These are phyloP conservation scores for Antheraea mylitta DNA, from an alignment of 1,140 invertebrate species.

Conservation along the genomic window DNA sequence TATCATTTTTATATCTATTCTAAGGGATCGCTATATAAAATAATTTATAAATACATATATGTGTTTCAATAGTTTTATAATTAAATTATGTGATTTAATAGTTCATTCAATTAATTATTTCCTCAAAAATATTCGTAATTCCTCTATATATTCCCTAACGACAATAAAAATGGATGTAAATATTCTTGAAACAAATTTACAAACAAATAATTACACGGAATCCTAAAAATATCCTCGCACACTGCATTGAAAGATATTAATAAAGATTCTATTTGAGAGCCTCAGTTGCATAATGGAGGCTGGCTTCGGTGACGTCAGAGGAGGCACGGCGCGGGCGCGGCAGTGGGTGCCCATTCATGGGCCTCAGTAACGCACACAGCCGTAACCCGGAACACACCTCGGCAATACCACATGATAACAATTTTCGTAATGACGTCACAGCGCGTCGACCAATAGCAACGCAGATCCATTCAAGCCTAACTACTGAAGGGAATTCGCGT, in stretches of 20 bases:
- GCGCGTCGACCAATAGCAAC: slow-evolving; percentile 56
- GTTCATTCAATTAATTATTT: background rate
- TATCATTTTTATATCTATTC: too few relatives aligned
- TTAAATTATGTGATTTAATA: too few relatives aligned
- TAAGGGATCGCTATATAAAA: too few relatives aligned
- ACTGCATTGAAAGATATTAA: slow-evolving; percentile 51
- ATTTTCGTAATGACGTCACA: slow-evolving; percentile 73
- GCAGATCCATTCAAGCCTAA: slow-evolving; percentile 73
- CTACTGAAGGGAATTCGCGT: slow-evolving; percentile 68
- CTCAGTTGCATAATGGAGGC: slow-evolving; percentile 61
- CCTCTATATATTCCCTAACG: too few relatives aligned
- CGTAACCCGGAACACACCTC: slow-evolving; percentile 30
- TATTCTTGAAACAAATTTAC: background rate
- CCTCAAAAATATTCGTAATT: background rate
- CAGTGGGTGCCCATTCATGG: slow-evolving; percentile 60
- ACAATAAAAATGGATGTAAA: background rate
- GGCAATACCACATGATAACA: slow-evolving; percentile 49
- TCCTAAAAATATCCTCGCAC: slow-evolving; percentile 12
- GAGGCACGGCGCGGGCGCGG: slow-evolving; percentile 70
- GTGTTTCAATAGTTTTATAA: too few relatives aligned
- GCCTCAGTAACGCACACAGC: slow-evolving; percentile 37
- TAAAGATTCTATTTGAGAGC: slow-evolving; percentile 52
- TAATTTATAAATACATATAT: too few relatives aligned
- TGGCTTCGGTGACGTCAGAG: slow-evolving; percentile 59
- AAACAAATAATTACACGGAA: background rate